These are phyloP conservation scores for Nephrotoma flavescens DNA, from an alignment of 2,888 invertebrate species.

Conservation along the genomic window DNA sequence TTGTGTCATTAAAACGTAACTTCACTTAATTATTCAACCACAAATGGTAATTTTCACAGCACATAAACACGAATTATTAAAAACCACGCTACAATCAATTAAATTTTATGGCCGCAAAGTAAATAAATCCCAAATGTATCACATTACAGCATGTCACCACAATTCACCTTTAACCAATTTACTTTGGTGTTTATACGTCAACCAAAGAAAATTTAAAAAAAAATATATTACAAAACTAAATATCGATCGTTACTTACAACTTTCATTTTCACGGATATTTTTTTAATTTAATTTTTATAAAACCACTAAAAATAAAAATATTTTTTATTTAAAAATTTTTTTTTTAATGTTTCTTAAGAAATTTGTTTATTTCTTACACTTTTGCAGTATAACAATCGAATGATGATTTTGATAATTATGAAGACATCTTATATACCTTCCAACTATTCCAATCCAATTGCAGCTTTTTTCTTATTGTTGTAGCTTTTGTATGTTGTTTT, in stretches of 20 bases:
- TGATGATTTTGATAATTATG: slow-evolving; percentile 3
- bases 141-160: not conserved
- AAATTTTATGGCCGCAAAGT: not conserved
- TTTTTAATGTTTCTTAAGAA: not conserved
- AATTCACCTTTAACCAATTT: not conserved
- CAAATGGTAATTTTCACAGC: not conserved
- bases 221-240: not conserved
- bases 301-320: slow-evolving; percentile 7
- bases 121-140: not conserved
- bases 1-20: not conserved
- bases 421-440: not conserved
- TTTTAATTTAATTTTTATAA: slow-evolving; percentile 5
- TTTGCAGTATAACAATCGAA: not conserved
- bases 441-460: not conserved
- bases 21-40: not conserved
- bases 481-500: not conserved
- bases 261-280: slow-evolving; percentile 9
- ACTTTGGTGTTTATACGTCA: not conserved
- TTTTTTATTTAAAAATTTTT: slow-evolving; percentile 1
- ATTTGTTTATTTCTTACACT: not conserved
- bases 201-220: not conserved
- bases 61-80: not conserved
- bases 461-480: not conserved
- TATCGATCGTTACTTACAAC: slow-evolving; percentile 3
- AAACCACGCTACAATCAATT: not conserved